Evolutionary conservation across 2,113 vertebrate species (phyloP), one percentile per base, ranked within the genome.

Genomic region (Charadrius vociferus): DNA sequence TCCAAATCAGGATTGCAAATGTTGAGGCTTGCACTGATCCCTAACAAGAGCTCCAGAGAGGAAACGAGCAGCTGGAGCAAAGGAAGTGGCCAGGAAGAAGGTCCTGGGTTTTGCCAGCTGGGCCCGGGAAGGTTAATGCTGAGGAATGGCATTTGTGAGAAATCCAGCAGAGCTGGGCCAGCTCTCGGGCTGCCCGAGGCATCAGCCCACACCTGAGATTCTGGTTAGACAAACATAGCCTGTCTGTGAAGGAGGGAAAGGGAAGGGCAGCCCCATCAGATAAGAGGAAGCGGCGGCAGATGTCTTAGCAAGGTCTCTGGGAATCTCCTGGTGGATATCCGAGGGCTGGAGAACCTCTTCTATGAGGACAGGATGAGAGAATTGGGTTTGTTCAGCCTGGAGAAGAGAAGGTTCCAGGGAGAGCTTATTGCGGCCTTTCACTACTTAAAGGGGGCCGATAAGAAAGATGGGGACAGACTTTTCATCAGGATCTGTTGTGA

Each of bases 181-280:
- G 65, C 45, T 66, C 65, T 73, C 79, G 63, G 77, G 9, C 36
- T 80, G 93, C 95, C 81, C 7, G 8, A 1, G 95, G 96, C 89
- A 73, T 19, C 91, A 55, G 45, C 81, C 50, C 67, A 39, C 80
- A 77, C 81, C 81, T 43, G 81, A 65, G 62, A 90, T 70, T 97
- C 97, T 93, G 95, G 95, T 97, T 96, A 96, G 87, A 96, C 95
- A 83, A 71, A 91, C 71, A 16, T 8, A 70, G 80, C 97, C 90
- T 78, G 96, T 90, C 93, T 96, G 81, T 30, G 74, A 88, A 77
- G 85, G 67, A 92, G 58, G 62, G 41, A 80, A 81, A 47, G 81
- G 63, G 92, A 88, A 56, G 0, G 1, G 63, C 73, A 84, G 37
- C 75, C 66, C 81, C 74, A 86, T 90, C 89, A 94, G 89, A 94